Conservation (phyloP, 2,113 vertebrate genomes). For the Oncorhynchus tshawytscha region DNA sequence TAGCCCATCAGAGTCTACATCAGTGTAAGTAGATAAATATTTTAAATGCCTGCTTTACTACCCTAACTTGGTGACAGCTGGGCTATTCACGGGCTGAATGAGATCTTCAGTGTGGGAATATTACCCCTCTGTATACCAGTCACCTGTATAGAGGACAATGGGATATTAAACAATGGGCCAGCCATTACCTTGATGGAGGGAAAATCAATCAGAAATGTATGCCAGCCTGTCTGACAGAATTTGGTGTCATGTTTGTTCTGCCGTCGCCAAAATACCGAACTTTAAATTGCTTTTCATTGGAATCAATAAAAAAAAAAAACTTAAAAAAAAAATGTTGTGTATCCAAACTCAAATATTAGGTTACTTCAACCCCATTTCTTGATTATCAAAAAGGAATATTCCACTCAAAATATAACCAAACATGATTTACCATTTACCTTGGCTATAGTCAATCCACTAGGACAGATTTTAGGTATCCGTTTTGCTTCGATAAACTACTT, state of each 20-base stretch:
- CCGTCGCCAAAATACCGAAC: constrained; percentile 29
- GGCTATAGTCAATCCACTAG: too few relatives aligned
- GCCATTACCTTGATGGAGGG: neutral
- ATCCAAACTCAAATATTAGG: constrained; percentile 14
- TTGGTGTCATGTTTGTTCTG: neutral
- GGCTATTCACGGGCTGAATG: constrained; percentile 15
- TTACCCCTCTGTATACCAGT: neutral
- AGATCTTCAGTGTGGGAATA: constrained; percentile 12
- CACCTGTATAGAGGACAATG: neutral
- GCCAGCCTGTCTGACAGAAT: constrained; percentile 9
- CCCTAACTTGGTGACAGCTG: constrained; percentile 16
- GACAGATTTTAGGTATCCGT: too few relatives aligned
- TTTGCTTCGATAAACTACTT: too few relatives aligned
- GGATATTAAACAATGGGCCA: neutral
- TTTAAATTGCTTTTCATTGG: constrained; percentile 29
- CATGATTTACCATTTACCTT: too few relatives aligned
- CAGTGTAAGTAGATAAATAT: constrained; percentile 38
- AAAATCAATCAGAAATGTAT: constrained; percentile 29
- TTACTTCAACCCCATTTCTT: too few relatives aligned
- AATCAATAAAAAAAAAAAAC: constrained; percentile 30
- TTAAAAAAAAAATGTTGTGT: neutral
- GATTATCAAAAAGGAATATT: too few relatives aligned
- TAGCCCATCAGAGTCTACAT: constrained; percentile 14
- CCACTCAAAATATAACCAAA: too few relatives aligned
- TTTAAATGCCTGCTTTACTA: constrained; percentile 8